Conservation (phyloP, 2,113 vertebrate genomes). For the Actinemys pallida region DNA sequence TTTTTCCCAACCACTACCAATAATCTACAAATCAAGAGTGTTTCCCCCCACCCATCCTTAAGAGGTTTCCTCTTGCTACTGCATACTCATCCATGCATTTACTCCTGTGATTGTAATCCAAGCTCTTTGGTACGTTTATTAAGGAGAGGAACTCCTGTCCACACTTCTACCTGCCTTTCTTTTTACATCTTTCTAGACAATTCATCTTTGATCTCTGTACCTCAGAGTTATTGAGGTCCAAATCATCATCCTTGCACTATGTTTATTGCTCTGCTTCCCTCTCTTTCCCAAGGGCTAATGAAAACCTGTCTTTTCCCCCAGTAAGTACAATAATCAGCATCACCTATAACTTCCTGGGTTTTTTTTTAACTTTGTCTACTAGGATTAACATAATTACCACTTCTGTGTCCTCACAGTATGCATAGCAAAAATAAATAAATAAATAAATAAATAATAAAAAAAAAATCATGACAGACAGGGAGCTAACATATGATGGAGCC, state of each 20-base stretch:
- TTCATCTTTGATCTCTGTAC: background rate
- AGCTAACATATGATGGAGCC: background rate
- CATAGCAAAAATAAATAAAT: background rate
- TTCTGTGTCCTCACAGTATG: slow-evolving; percentile 14
- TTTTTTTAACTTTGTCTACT: slow-evolving; percentile 32
- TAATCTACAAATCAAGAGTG: background rate
- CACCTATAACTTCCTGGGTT: background rate
- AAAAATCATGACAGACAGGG: background rate
- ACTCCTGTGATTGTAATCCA: background rate
- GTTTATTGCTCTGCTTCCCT: background rate
- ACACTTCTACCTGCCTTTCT: background rate
- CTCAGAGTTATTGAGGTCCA: background rate
- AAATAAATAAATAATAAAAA: background rate
- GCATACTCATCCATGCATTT: background rate
- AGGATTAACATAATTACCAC: background rate
- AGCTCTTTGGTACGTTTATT: fast-evolving
- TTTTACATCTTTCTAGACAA: background rate
- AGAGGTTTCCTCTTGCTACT: background rate
- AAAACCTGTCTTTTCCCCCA: fast-evolving
- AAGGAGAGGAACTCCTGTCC: background rate
- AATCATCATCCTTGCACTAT: background rate
- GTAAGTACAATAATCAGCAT: background rate
- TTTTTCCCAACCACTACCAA: background rate
- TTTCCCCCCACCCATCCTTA: background rate
- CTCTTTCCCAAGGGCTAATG: background rate